Base-by-base conservation (phyloP, 2,113 vertebrate species). In the Corythaixoides concolor region DNA sequence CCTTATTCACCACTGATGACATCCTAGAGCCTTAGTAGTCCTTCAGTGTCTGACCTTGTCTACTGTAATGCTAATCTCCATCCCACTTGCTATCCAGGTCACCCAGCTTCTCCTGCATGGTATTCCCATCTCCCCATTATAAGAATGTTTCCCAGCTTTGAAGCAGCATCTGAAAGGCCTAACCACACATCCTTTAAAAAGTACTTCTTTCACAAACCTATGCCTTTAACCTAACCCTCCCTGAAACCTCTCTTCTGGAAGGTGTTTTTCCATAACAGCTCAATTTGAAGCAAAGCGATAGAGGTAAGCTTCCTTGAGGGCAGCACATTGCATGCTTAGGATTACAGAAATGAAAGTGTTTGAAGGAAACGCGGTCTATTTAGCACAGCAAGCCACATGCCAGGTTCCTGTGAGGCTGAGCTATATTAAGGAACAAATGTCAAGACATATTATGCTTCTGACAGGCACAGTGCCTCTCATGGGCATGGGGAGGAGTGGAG, bases 341-440 rank as follows among this genome's bases (percentile, higher is more conserved):
- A 81, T 68, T 89, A 53, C 35, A 92, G 83, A 90, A 90, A 53
- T 56, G 49, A 79, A 93, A 92, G 24, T 22, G 13, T 78, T 84
- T 64, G 83, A 78, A 85, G 89, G 76, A 89, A 90, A 94, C 47
- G 33, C 1, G 5, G 69, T 75, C 69, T 94, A 41, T 93, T 87
- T 82, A 87, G 37, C 80, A 58, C 73, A 89, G n/a, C 23, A 62
- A 89, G 47, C 56, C 64, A 58, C 52, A 83, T 64, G 53, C 30
- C 75, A 87, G 70, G 49, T 52, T 90, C 56, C 76, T 89, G 2
- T 68, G 39, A 89, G 85, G 56, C 69, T 89, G 52, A 94, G 47
- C 56, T 89, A 82, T 93, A 83, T 81, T 75, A 90, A 84, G 64
- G 64, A 93, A 37, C 56, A 89, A 90, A 84, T 90, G 68, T 78